Evolutionary conservation across 2,113 vertebrate species (phyloP).

Genomic region (Antechinus stuartii): DNA sequence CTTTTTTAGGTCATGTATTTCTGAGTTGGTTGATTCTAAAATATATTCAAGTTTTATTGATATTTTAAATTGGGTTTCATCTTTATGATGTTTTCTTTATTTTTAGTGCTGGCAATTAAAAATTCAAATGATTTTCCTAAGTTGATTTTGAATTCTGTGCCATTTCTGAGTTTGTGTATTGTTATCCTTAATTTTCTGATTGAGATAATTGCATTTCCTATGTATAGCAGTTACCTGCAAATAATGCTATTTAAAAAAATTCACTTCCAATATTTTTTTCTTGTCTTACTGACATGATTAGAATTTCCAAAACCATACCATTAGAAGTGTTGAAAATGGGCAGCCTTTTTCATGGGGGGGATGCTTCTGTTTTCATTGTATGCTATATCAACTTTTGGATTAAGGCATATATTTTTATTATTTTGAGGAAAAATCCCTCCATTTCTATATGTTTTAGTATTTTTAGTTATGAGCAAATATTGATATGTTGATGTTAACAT

Average conservation of each 20-base stretch:
- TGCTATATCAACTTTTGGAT: background rate
- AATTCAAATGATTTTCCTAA: background rate
- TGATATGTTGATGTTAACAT: background rate
- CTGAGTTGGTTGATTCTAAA: background rate
- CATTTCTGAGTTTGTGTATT: background rate
- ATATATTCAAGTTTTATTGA: background rate
- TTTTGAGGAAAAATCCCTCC: background rate
- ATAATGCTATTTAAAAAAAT: background rate
- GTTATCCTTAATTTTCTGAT: background rate
- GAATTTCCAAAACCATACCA: background rate
- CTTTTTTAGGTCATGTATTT: background rate
- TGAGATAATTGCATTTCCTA: background rate
- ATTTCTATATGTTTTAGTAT: background rate
- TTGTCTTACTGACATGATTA: background rate
- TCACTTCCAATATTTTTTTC: background rate
- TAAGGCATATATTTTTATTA: background rate
- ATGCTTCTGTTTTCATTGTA: background rate
- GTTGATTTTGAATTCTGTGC: background rate
- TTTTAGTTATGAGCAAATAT: background rate
- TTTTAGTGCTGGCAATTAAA: background rate
- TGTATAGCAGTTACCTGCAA: background rate
- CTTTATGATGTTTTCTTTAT: background rate
- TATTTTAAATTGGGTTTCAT: background rate
- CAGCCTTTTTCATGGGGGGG: background rate
- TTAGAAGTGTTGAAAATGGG: background rate